Conservation (phyloP, 2,113 vertebrate species). For the Callaeas wilsoni region DNA sequence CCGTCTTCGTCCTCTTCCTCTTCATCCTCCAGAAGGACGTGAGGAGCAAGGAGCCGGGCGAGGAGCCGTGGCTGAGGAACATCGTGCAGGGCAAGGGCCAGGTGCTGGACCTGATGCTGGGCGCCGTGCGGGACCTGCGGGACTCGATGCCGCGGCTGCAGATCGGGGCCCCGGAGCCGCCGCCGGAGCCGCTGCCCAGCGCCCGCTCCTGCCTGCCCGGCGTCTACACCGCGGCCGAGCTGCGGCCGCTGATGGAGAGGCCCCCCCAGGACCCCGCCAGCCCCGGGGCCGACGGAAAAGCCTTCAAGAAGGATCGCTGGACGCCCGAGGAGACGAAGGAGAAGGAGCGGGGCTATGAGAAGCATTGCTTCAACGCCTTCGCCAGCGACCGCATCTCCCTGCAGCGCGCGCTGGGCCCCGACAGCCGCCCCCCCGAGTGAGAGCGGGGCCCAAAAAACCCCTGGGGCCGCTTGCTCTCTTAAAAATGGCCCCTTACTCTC, state of each 20-base stretch:
- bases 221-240: conserved; percentile 80
- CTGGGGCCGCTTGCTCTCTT: accelerated
- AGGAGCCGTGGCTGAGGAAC: conserved; percentile 86
- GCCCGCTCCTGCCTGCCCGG: conserved; percentile 77
- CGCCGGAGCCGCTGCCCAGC: neutral
- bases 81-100: conserved; percentile 80
- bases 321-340: conserved; percentile 80
- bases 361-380: conserved; percentile 96
- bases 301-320: conserved; percentile 79
- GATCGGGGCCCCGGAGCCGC: conserved; percentile 80
- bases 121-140: conserved; percentile 84
- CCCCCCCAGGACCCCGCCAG: conserved; percentile 79
- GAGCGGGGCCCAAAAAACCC: neutral
- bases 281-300: conserved; percentile 79
- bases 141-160: conserved; percentile 83
- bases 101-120: conserved; percentile 83
- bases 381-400: conserved; percentile 94
- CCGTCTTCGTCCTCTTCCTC: conserved; percentile 80
- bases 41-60: conserved; percentile 11
- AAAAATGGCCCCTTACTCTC: neutral
- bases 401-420: conserved; percentile 87
- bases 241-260: conserved; percentile 83
- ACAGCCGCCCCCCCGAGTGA: conserved; percentile 92
- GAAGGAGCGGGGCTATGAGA: conserved; percentile 85
- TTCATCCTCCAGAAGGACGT: conserved; percentile 86